Percentiles rank a stretch among this genome's conserved stretches.
Conservation (phyloP, 2,797 vertebrate species). For the Poeciliopsis gracilis region DNA sequence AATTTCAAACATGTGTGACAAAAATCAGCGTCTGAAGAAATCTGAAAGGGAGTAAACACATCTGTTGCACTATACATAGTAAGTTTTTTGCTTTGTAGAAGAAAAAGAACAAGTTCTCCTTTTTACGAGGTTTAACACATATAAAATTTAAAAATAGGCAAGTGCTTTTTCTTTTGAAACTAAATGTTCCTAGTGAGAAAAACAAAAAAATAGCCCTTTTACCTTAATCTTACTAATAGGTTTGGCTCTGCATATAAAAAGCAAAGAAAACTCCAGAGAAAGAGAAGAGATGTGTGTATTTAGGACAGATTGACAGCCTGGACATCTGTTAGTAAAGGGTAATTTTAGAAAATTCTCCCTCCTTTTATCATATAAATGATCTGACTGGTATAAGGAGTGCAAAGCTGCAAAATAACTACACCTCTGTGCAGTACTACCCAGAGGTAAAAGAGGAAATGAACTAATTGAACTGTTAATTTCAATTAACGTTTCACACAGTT, state of each 20-base stretch:
- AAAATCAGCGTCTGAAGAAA: not conserved
- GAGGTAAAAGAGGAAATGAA: constrained; percentile 14
- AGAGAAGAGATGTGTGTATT: not conserved
- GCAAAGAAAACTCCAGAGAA: no score
- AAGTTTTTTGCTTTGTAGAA: not conserved
- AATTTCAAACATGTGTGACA: not conserved
- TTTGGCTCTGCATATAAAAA: not conserved
- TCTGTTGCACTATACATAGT: not conserved
- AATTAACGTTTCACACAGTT: not conserved
- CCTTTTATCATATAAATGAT: not conserved
- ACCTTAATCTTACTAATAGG: constrained; percentile 13
- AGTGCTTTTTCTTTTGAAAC: constrained; percentile 16
- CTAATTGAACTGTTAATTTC: constrained; percentile 9
- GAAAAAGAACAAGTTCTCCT: not conserved
- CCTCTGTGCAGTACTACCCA: constrained; percentile 4
- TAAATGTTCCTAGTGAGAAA: constrained; percentile 9
- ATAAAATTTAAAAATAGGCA: constrained; percentile 26
- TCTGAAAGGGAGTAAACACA: not conserved
- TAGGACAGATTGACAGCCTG: not conserved
- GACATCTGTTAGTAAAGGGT: not conserved
- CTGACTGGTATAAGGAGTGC: no score
- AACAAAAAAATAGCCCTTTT: constrained; percentile 33
- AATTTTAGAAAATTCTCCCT: not conserved
- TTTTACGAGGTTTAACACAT: constrained; percentile 24
- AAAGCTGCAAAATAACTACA: constrained; percentile 1